Percentiles rank a stretch among this genome's conserved stretches.
These are phyloP conservation scores for Lophotriccus pileatus DNA, from an alignment of 2,797 vertebrate genomes.

Conservation along the genomic window DNA sequence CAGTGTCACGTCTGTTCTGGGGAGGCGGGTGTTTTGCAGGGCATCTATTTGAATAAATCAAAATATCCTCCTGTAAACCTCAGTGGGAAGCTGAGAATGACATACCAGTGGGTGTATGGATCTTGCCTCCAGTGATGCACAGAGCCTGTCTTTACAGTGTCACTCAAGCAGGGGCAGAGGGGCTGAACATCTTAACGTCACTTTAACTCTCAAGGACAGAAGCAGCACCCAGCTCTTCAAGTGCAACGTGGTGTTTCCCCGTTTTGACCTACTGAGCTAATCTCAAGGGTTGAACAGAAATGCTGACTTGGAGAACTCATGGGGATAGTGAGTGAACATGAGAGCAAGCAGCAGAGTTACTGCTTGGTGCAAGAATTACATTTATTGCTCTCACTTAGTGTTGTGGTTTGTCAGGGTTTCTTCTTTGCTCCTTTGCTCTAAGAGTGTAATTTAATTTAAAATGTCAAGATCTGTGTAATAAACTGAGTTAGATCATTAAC, in stretches of 20 bases:
- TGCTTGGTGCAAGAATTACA: neutral
- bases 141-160: neutral
- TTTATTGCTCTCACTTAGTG: neutral
- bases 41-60: conserved; percentile 4
- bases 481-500: neutral
- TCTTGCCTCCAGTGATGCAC: neutral
- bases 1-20: neutral
- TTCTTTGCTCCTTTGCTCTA: neutral
- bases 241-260: neutral
- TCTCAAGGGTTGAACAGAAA: neutral
- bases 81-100: conserved; percentile 15
- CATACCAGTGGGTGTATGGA: neutral
- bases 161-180: neutral
- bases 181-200: neutral
- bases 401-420: neutral
- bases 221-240: neutral
- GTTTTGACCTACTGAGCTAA: neutral
- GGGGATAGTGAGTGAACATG: neutral
- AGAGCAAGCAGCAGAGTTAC: neutral
- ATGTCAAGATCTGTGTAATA: neutral
- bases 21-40: neutral
- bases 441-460: neutral
- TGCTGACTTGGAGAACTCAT: neutral
- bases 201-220: neutral
- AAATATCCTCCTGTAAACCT: conserved; percentile 2